Base-by-base conservation (phyloP, 2,888 invertebrate species). In the Zygogramma bicolorata region DNA sequence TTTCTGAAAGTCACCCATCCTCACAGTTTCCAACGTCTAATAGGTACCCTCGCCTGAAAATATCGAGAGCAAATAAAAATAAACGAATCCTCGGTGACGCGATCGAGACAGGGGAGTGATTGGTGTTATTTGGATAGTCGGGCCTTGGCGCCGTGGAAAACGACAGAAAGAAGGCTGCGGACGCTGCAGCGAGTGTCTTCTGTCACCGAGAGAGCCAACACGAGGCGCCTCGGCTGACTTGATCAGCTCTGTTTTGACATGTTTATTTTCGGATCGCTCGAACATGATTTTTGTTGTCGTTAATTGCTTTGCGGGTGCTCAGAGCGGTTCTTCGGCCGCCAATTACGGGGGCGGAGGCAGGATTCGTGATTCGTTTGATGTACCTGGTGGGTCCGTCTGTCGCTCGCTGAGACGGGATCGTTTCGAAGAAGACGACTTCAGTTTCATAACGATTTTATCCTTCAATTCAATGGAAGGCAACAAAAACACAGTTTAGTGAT, bases 191-290 rank as follows among this genome's bases (percentile, higher is more conserved):
- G 77, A 79, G 78, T 81, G 82, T 81, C 78, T 81, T 80, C 70
- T 81, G 80, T 81, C 81, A 82, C 76, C 73, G 74, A 75, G 75
- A 75, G 75, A 73, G 76, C 77, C 78, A 79, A 77, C 77, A 70
- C 80, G 77, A 76, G 76, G 53, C 65, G 60, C 77, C 75, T 70
- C 46, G 31, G 40, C 42, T 58, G 68, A 49, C 68, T 53, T 66
- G 38, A 62, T 57, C 67, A 68, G 67, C 46, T 73, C 67, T 79
- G 80, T 80, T 82, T 80, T 81, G 83, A 83, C 82, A 80, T 81
- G 71, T 81, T 81, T 82, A 82, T 83, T 83, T 83, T 81, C 75
- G 73, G 81, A 79, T 74, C 77, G 76, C 77, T 80, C 74, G 80
- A 80, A 77, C 77, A 79, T 81, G 79, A 77, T 78, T 79, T 79